Evolutionary conservation across 2,888 invertebrate species (phyloP), one percentile per base, ranked within the genome.

Genomic region (Hetaerina titia): DNA sequence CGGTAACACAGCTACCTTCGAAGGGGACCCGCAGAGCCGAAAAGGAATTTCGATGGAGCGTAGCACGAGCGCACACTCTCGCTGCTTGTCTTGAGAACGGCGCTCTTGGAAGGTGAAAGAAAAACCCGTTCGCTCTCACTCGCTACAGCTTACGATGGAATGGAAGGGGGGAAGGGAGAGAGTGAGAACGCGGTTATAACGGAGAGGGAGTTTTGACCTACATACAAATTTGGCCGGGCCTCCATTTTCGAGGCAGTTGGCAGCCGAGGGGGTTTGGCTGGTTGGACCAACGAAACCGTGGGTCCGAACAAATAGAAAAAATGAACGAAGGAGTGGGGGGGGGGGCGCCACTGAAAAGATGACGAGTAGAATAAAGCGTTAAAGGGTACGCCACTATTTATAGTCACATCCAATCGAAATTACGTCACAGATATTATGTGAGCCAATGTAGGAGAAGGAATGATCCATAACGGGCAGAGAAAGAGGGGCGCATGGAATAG

Each of bases 161-260:
- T 9, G 22, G 31, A 31, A 31, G 11, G 74, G 74, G 19, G 74
- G 9, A 25, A 74, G 74, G 31, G 81, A 81, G 81, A 81, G 31
- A 81, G 81, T 25, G 81, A 81, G 81, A 69, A 69, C 22, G 60
- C 60, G 22, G 69, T 69, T n/a, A 17, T 69, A 69, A 81, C 25
- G 81, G n/a, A n/a, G 69, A n/a, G 69, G 6, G 19, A 19, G 31
- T 81, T 81, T n/a, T 81, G 81, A 81, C 81, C 81, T 81, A 81
- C 81, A 81, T 81, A 81, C 81, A 81, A 81, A 81, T 81, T 81
- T 81, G 81, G 81, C 81, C 81, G 81, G 81, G 81, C 81, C 81
- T 81, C 81, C 81, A 25, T 31, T 81, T 81, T 81, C 31, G 11
- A 31, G 13, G 6, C 31, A 22, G 81, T 81, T 81, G 81, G 81